Base-by-base conservation (phyloP, 2,797 vertebrate genomes). In the Cercopithecus hamlyni region DNA sequence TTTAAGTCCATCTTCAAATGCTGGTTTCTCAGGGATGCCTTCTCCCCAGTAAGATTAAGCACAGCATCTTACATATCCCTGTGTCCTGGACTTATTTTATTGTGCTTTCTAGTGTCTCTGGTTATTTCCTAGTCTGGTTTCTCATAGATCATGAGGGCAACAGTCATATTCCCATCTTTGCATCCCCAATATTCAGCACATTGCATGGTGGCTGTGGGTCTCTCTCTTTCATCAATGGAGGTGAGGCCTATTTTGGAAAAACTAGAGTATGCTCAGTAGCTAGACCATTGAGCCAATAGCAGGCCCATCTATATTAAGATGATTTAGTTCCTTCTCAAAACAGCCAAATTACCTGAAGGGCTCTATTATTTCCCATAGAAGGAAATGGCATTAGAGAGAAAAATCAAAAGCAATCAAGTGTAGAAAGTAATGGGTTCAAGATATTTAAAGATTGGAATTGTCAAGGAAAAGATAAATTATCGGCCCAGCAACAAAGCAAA, bases 381-480 rank as follows among this genome's bases (percentile, higher is more conserved):
- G 92, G 87, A 98, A 98, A 58, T 1, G 81, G 72, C 50, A 96
- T 30, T 76, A 94, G 75, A 97, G 94, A 97, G 50, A 70, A 96
- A 94, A 80, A 58, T 94, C 85, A 88, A 96, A 96, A 97, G 82
- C 82, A 48, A 24, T 45, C 27, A 26, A 97, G 89, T 73, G 26
- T 0, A 39, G 58, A 93, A 87, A 45, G 64, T 57, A 96, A 91
- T 6, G 7, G 24, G 50, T 97, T 97, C 76, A 14, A 11, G 92
- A 67, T n/a, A 67, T 96, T 98, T 98, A 93, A 96, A 90, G 84
- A 75, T 4, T 48, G 24, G 43, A 30, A 48, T 72, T 95, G 36
- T 88, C 72, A 93, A 94, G 33, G 57, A 45, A 58, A 90, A 30
- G 24, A 5, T 97, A 98, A 98, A 98, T 98, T 98, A 98, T 91